phyloP scores from a whole-genome alignment of 2,797 vertebrate species.

The Poeciliopsis gracilis region DNA sequence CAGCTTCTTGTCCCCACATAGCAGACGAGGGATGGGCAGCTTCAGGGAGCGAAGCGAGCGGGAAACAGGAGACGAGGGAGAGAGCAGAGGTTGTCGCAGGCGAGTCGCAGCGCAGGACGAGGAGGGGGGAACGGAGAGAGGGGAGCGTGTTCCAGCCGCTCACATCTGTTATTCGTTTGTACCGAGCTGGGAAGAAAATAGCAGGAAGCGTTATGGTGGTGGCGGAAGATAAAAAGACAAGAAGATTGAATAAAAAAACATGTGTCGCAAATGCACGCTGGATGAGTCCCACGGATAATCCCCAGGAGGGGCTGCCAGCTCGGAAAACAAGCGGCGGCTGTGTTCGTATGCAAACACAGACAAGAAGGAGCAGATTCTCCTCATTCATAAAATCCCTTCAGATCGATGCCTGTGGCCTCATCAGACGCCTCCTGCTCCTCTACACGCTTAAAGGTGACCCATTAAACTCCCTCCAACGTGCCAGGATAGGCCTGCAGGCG shows the following conservation, averaged over 20 bases:
- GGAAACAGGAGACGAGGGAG: constrained; percentile 41
- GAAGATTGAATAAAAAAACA: constrained; percentile 88
- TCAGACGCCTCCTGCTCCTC: constrained; percentile 49
- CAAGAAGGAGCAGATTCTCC: constrained; percentile 42
- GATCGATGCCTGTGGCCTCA: constrained; percentile 63
- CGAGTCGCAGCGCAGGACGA: constrained; percentile 68
- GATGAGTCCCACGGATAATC: constrained; percentile 85
- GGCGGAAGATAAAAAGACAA: constrained; percentile 96
- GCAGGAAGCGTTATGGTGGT: constrained; percentile 97
- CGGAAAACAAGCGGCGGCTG: constrained; percentile 42
- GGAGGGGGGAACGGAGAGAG: constrained; percentile 77
- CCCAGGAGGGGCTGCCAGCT: constrained; percentile 63
- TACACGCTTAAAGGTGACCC: constrained; percentile 17
- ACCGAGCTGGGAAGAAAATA: constrained; percentile 93
- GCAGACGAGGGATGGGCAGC: constrained; percentile 70
- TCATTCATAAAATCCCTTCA: constrained; percentile 62
- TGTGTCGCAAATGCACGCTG: constrained; percentile 88
- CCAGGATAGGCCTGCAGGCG: too few relatives aligned
- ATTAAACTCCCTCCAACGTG: too few relatives aligned
- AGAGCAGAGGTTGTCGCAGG: constrained; percentile 77
- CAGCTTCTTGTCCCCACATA: constrained; percentile 71
- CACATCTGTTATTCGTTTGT: constrained; percentile 99
- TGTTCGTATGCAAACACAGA: constrained; percentile 25
- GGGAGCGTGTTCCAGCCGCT: constrained; percentile 86
- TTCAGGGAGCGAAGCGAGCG: constrained; percentile 56